phyloP scores from a whole-genome alignment of 2,888 invertebrate genomes.

The Catocala sponsa region DNA sequence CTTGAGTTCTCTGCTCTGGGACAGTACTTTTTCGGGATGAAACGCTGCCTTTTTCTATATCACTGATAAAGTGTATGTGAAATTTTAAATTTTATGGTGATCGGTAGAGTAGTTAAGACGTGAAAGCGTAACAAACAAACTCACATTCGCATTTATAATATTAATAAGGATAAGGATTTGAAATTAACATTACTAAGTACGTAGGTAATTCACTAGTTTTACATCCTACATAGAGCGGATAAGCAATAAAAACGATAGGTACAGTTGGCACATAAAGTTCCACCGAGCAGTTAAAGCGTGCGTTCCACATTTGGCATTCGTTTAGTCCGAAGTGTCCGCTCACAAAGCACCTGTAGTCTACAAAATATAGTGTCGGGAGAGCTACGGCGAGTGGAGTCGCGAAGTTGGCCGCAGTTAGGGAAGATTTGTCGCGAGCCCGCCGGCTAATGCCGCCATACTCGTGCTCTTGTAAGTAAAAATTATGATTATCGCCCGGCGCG shows the following conservation, averaged over 20 bases:
- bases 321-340: slow-evolving; percentile 43
- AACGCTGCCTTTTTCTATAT: too few relatives aligned
- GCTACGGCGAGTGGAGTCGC: slow-evolving; percentile 73
- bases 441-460: slow-evolving; percentile 79
- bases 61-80: too few relatives aligned
- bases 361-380: slow-evolving; percentile 67
- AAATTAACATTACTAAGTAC: not conserved
- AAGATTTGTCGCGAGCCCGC: slow-evolving; percentile 85
- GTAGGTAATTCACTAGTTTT: not conserved
- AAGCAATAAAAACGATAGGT: not conserved
- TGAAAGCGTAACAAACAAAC: too few relatives aligned
- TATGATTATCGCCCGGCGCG: slow-evolving; percentile 86
- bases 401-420: slow-evolving; percentile 85
- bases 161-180: too few relatives aligned
- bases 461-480: slow-evolving; percentile 87
- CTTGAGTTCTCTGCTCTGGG: too few relatives aligned
- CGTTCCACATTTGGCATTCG: slow-evolving; percentile 31
- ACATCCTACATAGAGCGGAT: not conserved
- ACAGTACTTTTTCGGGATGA: too few relatives aligned
- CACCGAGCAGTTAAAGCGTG: slow-evolving; percentile 9
- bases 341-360: slow-evolving; percentile 67
- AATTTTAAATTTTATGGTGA: too few relatives aligned
- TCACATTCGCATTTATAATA: too few relatives aligned
- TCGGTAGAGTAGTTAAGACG: too few relatives aligned
- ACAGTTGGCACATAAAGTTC: slow-evolving; percentile 4